Conservation (phyloP, 1,140 invertebrate species). For the Gryllus bimaculatus region DNA sequence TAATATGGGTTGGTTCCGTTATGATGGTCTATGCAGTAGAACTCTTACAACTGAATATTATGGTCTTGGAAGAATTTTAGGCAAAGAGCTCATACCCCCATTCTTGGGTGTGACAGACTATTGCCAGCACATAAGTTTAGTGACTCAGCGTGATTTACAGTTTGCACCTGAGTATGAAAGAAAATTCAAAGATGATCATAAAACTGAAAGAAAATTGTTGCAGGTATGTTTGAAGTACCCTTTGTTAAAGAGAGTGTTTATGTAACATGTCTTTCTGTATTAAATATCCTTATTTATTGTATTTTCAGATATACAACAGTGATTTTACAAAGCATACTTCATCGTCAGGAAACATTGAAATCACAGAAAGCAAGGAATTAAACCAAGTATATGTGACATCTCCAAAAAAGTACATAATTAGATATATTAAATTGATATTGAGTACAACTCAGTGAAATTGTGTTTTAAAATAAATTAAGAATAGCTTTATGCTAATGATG, state of each 20-base stretch:
- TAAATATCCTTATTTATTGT: background rate
- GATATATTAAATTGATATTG: too few relatives aligned
- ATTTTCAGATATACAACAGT: constrained; percentile 6
- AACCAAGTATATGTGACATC: too few relatives aligned
- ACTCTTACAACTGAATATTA: background rate
- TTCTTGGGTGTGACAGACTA: constrained; percentile 8
- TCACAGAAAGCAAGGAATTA: too few relatives aligned
- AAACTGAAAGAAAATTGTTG: background rate
- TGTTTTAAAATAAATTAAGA: too few relatives aligned
- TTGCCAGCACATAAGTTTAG: constrained; percentile 16
- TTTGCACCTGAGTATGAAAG: background rate
- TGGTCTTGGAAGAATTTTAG: background rate
- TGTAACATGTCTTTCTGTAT: background rate
- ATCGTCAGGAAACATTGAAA: too few relatives aligned
- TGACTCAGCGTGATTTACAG: background rate
- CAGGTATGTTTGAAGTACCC: constrained; percentile 6
- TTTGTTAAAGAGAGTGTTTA: background rate
- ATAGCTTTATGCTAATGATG: too few relatives aligned
- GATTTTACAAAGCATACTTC: background rate
- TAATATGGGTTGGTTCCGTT: constrained; percentile 9
- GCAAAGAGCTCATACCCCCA: constrained; percentile 14
- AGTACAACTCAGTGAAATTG: too few relatives aligned
- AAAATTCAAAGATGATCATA: background rate
- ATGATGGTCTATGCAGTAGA: constrained; percentile 16
- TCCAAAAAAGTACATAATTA: too few relatives aligned